Conservation (phyloP, 2,113 vertebrate genomes). For the Channa argus region DNA sequence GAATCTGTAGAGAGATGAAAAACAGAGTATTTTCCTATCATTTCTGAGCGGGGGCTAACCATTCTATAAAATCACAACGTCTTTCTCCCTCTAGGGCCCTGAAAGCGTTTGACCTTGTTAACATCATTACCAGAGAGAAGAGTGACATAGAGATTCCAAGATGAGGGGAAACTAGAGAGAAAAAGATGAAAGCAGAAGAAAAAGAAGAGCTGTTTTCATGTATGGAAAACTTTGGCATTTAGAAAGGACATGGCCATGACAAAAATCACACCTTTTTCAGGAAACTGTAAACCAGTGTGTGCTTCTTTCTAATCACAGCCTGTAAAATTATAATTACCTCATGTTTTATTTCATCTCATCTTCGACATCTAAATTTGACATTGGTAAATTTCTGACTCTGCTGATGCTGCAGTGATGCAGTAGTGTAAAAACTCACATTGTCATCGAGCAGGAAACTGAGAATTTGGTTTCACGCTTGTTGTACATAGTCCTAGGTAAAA, state of each 20-base stretch:
- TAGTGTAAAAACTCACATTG: conserved; percentile 12
- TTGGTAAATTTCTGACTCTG: conserved; percentile 16
- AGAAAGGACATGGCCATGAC: not conserved
- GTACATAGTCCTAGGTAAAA: not conserved
- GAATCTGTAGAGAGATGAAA: conserved; percentile 38
- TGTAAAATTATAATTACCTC: not conserved
- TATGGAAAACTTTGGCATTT: conserved; percentile 25
- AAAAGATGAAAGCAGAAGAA: conserved; percentile 34
- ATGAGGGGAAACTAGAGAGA: conserved; percentile 46
- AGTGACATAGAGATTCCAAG: conserved; percentile 54
- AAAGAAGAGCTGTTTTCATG: conserved; percentile 16
- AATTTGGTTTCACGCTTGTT: conserved; percentile 11
- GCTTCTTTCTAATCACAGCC: not conserved
- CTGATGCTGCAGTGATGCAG: not conserved
- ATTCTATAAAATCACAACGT: conserved; percentile 53
- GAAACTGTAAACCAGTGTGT: not conserved
- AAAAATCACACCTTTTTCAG: not conserved
- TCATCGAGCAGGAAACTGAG: conserved; percentile 10
- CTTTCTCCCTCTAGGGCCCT: conserved; percentile 54
- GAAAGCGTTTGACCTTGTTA: conserved; percentile 68
- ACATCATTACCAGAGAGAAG: conserved; percentile 70
- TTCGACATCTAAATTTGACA: conserved; percentile 17
- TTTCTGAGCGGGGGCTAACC: conserved; percentile 46
- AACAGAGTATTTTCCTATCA: conserved; percentile 25
- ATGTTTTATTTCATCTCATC: conserved; percentile 14